A percentile compares a stretch with the other conserved stretches of the same genome.
phyloP scores from a whole-genome alignment of 2,797 vertebrate genomes.

The Paramormyrops hopkinsi region DNA sequence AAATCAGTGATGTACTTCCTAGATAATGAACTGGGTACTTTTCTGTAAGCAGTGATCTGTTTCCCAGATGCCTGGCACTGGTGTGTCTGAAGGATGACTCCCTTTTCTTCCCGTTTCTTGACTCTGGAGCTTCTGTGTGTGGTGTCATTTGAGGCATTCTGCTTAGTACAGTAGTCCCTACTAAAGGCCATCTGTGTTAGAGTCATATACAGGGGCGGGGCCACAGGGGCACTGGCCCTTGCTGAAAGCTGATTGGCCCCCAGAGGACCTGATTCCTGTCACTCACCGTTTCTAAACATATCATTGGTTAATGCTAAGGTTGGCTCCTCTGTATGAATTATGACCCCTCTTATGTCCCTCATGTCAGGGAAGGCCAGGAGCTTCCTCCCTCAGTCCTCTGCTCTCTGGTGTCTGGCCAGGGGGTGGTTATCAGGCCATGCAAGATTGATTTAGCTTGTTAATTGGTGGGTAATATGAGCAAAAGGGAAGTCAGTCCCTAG shows the following conservation, averaged over 20 bases:
- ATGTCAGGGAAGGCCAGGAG: background rate
- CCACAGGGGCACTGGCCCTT: background rate
- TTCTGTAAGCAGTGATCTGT: background rate
- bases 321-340: background rate
- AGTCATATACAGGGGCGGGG: background rate
- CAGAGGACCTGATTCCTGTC: background rate
- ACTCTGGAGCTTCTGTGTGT: background rate
- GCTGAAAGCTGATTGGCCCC: background rate
- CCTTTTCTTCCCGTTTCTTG: background rate
- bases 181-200: background rate
- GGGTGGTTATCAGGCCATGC: background rate
- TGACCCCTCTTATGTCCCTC: background rate
- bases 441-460: background rate
- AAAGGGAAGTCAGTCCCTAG: background rate
- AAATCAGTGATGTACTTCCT: too few species aligned
- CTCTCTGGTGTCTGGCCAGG: background rate
- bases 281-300: background rate
- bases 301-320: background rate
- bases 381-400: background rate
- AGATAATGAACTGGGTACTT: too few species aligned
- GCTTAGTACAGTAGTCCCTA: background rate
- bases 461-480: background rate
- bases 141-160: background rate
- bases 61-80: background rate
- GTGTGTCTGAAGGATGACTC: too few species aligned